Evolutionary conservation across 2,888 invertebrate species (phyloP).

Genomic region (Trachelus stipa): DNA sequence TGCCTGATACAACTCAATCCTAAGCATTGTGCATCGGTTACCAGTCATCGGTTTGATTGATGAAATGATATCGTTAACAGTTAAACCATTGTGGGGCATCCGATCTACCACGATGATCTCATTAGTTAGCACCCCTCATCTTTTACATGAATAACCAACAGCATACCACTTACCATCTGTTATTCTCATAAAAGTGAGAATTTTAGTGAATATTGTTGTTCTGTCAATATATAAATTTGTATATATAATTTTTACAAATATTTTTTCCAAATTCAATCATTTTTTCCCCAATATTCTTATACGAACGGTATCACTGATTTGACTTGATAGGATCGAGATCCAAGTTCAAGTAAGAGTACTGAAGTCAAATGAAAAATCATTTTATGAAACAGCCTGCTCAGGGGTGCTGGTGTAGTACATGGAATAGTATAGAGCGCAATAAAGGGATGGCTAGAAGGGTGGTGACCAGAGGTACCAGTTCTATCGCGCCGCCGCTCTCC

Average conservation of each 20-base stretch:
- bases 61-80: slow-evolving; percentile 64
- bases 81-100: slow-evolving; percentile 48
- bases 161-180: not conserved
- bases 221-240: not conserved
- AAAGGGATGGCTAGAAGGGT: slow-evolving; percentile 18
- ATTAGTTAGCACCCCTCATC: slow-evolving; percentile 41
- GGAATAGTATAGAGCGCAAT: not conserved
- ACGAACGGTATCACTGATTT: not conserved
- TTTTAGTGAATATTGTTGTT: too few relatives aligned
- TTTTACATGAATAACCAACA: not conserved
- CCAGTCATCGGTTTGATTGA: slow-evolving; percentile 62
- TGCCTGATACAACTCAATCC: not conserved
- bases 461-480: slow-evolving; percentile 34
- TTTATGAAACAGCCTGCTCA: not conserved
- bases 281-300: not conserved
- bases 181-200: too few relatives aligned
- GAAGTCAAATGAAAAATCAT: not conserved
- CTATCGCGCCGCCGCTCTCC: slow-evolving; percentile 48
- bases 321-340: not conserved
- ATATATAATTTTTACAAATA: not conserved
- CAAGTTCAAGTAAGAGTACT: not conserved
- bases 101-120: slow-evolving; percentile 58
- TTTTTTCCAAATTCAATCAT: not conserved
- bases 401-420: not conserved
- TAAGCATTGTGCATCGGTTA: slow-evolving; percentile 32